Evolutionary conservation across 2,888 invertebrate species (phyloP).

Genomic region (Lepidocyrtinus sp.): DNA sequence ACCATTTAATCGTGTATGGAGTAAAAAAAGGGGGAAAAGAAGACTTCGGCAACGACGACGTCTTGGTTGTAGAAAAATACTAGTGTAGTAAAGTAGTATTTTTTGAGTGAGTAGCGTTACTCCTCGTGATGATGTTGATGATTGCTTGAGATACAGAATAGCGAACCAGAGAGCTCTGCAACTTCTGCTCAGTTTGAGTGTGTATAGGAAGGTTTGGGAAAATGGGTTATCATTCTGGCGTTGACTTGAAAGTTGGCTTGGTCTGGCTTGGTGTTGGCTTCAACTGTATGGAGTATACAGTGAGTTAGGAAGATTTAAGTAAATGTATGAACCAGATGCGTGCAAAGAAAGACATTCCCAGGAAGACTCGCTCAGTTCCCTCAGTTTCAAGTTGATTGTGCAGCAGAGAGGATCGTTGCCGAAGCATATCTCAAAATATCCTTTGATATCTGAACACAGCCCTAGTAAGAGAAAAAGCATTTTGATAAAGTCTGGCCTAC

Average conservation of each 20-base stretch:
- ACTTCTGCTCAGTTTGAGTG: not conserved
- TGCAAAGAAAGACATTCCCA: conserved; percentile 35
- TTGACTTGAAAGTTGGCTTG: not conserved
- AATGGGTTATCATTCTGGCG: conserved; percentile 23
- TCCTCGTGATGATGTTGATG: not conserved
- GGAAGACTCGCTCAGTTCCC: conserved; percentile 41
- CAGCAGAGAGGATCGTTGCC: conserved; percentile 54
- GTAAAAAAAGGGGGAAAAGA: conserved; percentile 11
- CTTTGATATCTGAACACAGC: no score
- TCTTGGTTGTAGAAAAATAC: not conserved
- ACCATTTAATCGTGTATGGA: not conserved
- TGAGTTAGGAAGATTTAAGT: not conserved
- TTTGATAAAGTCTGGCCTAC: no score
- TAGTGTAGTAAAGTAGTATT: conserved; percentile 45
- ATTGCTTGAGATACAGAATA: not conserved
- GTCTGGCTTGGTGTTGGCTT: not conserved
- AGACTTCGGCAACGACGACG: not conserved
- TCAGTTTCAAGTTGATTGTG: conserved; percentile 51
- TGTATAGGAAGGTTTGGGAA: conserved; percentile 24
- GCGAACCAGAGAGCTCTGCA: not conserved
- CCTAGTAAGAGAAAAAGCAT: no score
- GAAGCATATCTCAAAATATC: conserved; percentile 14
- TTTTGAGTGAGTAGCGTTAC: conserved; percentile 31
- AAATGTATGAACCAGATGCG: conserved; percentile 7
- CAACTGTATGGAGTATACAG: not conserved